A percentile compares a stretch with the other conserved stretches of the same genome.
These are phyloP conservation scores for Frankliniella intonsa DNA, from an alignment of 2,888 invertebrate species.

Conservation along the genomic window DNA sequence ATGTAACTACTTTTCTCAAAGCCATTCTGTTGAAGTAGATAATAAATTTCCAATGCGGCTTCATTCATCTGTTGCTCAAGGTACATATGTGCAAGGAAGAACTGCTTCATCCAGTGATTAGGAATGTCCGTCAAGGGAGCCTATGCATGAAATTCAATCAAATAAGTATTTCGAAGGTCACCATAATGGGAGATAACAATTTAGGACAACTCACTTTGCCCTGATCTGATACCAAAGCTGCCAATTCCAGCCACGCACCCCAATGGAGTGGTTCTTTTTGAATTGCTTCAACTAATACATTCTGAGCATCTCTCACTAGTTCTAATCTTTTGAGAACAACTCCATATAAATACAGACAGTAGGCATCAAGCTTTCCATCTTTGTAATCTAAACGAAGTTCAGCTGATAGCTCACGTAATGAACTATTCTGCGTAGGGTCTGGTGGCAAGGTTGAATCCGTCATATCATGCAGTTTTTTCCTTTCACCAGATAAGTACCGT, in stretches of 20 bases:
- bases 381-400: slow-evolving; percentile 56
- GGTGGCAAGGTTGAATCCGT: slow-evolving; percentile 60
- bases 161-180: too few species aligned
- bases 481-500: slow-evolving; percentile 82
- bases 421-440: slow-evolving; percentile 52
- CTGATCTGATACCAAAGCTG: slow-evolving; percentile 75
- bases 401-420: slow-evolving; percentile 54
- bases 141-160: not conserved
- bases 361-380: slow-evolving; percentile 73
- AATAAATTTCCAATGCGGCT: slow-evolving; percentile 80
- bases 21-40: slow-evolving; percentile 68
- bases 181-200: not conserved
- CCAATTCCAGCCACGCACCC: slow-evolving; percentile 93
- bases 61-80: slow-evolving; percentile 85
- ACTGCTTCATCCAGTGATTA: slow-evolving; percentile 90
- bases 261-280: slow-evolving; percentile 79
- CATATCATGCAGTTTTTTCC: slow-evolving; percentile 79
- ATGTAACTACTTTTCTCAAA: slow-evolving; percentile 86
- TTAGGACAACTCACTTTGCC: slow-evolving; percentile 54
- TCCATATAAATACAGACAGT: slow-evolving; percentile 82
- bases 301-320: slow-evolving; percentile 69
- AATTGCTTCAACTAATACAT: slow-evolving; percentile 73
- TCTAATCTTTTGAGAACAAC: slow-evolving; percentile 84
- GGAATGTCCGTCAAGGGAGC: slow-evolving; percentile 50
- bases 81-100: slow-evolving; percentile 86